Percentiles rank a stretch among this genome's conserved stretches.
phyloP scores from a whole-genome alignment of 2,113 vertebrate genomes.

The Zingel zingel region DNA sequence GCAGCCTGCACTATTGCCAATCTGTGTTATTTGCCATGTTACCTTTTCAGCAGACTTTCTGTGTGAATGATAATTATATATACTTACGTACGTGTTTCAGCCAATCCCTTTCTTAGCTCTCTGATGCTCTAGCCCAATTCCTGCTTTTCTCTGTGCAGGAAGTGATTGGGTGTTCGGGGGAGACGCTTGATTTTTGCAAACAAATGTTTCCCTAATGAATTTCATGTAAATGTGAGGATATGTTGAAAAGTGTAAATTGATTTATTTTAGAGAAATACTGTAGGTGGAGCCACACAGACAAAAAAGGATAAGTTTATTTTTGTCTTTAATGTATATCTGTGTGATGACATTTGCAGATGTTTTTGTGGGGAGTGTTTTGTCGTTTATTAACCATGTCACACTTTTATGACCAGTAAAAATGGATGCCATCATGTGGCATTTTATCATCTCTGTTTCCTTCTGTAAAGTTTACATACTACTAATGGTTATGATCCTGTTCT shows the following conservation, averaged over 20 bases:
- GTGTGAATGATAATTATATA: constrained; percentile 48
- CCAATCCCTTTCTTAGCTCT: constrained; percentile 52
- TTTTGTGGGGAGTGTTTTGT: constrained; percentile 82
- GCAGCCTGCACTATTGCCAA: constrained; percentile 70
- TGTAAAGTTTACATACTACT: constrained; percentile 83
- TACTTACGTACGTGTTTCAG: constrained; percentile 46
- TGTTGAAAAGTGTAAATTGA: constrained; percentile 78
- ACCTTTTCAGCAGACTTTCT: constrained; percentile 60
- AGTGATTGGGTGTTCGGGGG: constrained; percentile 16
- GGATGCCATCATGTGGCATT: constrained; percentile 71
- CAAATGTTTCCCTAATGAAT: constrained; percentile 74
- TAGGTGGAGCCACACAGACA: constrained; percentile 72
- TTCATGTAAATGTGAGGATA: constrained; percentile 74
- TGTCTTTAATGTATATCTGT: constrained; percentile 79
- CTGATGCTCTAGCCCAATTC: constrained; percentile 26
- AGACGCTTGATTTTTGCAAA: constrained; percentile 53
- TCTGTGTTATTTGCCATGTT: constrained; percentile 67
- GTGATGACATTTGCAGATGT: constrained; percentile 78
- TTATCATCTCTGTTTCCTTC: constrained; percentile 71
- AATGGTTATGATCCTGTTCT: constrained; percentile 74
- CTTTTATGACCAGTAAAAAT: constrained; percentile 78
- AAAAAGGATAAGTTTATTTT: constrained; percentile 75
- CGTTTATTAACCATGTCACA: constrained; percentile 72
- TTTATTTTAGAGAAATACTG: constrained; percentile 74
- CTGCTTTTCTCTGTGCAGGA: constrained; percentile 48